Conservation (phyloP, 2,113 vertebrate species). For the Microcebus lehilahytsara region DNA sequence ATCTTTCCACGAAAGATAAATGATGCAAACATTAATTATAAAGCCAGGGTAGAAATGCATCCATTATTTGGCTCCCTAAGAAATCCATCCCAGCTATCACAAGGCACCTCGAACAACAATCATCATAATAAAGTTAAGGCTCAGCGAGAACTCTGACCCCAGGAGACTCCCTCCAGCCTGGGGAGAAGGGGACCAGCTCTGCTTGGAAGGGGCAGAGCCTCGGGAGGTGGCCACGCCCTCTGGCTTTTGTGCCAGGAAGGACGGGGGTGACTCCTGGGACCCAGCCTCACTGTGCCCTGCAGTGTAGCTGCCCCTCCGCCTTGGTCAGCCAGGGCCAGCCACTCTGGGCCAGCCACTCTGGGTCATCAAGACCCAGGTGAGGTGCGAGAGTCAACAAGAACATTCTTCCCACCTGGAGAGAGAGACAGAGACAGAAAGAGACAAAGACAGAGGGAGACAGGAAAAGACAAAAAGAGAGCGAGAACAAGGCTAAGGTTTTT, state of each 20-base stretch:
- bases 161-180: not conserved
- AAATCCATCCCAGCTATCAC: constrained; percentile 79
- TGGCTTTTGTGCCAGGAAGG: not conserved
- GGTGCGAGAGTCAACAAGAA: not conserved
- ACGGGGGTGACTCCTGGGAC: fast-evolving
- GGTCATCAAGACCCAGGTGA: not conserved
- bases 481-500: not conserved
- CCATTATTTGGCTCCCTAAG: constrained; percentile 85
- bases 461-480: not conserved
- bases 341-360: not conserved
- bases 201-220: not conserved
- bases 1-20: constrained; percentile 91
- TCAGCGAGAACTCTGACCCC: not conserved
- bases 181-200: not conserved
- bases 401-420: not conserved
- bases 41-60: constrained; percentile 86
- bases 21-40: constrained; percentile 93
- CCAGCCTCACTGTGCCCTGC: fast-evolving
- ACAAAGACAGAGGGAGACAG: not conserved
- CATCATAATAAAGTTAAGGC: constrained; percentile 47
- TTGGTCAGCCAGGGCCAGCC: not conserved
- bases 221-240: fast-evolving
- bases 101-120: constrained; percentile 68
- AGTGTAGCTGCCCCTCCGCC: not conserved
- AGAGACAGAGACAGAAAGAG: not conserved